Conservation (phyloP, 2,797 vertebrate species). For the Acipenser ruthenus region DNA sequence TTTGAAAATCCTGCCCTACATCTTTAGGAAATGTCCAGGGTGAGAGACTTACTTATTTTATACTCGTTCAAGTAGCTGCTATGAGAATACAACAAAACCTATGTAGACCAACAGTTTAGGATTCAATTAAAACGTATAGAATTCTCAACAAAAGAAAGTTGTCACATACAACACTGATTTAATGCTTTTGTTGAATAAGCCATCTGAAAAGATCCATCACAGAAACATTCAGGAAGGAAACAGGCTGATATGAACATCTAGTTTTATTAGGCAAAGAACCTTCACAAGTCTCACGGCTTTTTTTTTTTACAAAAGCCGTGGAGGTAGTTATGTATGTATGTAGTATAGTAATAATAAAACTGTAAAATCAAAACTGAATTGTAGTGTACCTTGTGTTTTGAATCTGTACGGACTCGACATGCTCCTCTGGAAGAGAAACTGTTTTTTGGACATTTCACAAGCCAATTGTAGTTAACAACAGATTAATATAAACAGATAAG, state of each 20-base stretch:
- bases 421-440: slow-evolving; percentile 8
- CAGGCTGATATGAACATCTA: slow-evolving; percentile 45
- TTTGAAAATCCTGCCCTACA: too few species aligned
- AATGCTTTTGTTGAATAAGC: slow-evolving; percentile 24
- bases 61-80: too few species aligned
- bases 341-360: not conserved
- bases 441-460: slow-evolving; percentile 1
- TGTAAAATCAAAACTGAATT: slow-evolving; percentile 9
- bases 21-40: too few species aligned
- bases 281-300: slow-evolving; percentile 39
- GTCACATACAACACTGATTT: slow-evolving; percentile 36
- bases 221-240: slow-evolving; percentile 52
- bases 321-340: slow-evolving; percentile 85
- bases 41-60: too few species aligned
- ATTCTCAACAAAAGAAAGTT: slow-evolving; percentile 20
- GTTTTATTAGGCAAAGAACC: slow-evolving; percentile 26
- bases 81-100: too few species aligned
- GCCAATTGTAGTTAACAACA: slow-evolving; percentile 16
- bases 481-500: slow-evolving; percentile 11
- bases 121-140: not conserved
- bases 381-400: too few species aligned
- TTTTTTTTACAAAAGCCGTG: slow-evolving; percentile 71
- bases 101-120: too few species aligned
- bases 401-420: not conserved
- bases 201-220: slow-evolving; percentile 20